Conservation (phyloP, 2,888 invertebrate genomes). For the Odontothrips loti region DNA sequence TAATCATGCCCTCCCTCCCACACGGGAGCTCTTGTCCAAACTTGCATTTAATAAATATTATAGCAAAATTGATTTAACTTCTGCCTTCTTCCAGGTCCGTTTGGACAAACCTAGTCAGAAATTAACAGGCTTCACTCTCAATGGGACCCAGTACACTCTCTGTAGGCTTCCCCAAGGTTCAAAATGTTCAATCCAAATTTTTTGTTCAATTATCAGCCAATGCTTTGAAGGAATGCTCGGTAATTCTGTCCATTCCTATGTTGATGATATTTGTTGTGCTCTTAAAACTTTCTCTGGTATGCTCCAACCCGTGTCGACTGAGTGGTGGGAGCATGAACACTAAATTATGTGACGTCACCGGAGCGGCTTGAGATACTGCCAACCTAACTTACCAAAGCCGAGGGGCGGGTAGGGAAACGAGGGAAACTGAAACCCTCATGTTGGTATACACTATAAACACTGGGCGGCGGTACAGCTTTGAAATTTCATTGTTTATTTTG, state of each 20-base stretch:
- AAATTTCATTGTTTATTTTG: too few relatives aligned
- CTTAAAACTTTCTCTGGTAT: background rate
- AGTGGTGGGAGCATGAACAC: too few relatives aligned
- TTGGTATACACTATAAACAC: too few relatives aligned
- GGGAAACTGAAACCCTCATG: too few relatives aligned
- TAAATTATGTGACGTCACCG: too few relatives aligned
- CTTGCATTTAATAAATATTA: background rate
- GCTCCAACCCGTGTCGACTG: too few relatives aligned
- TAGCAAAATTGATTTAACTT: background rate
- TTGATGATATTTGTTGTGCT: background rate
- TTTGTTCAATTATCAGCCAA: background rate
- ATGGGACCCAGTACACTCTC: background rate
- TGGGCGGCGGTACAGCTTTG: too few relatives aligned
- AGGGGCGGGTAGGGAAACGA: too few relatives aligned
- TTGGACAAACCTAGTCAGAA: background rate
- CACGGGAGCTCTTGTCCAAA: background rate
- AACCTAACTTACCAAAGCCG: too few relatives aligned
- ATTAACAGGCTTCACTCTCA: background rate
- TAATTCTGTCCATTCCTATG: background rate
- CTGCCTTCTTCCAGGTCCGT: background rate
- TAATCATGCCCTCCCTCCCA: background rate
- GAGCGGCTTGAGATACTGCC: too few relatives aligned
- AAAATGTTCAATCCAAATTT: background rate
- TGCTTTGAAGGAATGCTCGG: background rate
- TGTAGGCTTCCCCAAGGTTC: background rate